Base-by-base conservation (phyloP, 2,797 vertebrate genomes). In the Enteromius treurensis region DNA sequence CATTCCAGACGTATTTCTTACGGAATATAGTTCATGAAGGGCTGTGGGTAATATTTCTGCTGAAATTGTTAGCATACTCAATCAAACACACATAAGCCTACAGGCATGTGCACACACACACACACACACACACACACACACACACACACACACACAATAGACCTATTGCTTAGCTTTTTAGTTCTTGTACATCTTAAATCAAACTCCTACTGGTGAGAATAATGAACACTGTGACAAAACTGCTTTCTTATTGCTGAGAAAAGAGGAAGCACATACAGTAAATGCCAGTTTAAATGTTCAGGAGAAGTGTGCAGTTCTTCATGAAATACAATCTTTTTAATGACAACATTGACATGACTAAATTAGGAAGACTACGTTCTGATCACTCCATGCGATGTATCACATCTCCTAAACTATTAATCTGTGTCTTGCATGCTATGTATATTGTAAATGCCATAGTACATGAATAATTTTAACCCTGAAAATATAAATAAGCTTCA, bases 271-370 rank as follows among this genome's bases (percentile, higher is more conserved):
- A 5, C 37, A 70, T 65, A 15, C 29, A 17, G 1, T 19, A 49
- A 82, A 77, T n/a, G 55, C 51, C 21, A 11, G 11, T 73, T 78
- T 51, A 68, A 47, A 85, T 47, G 80, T 73, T 62, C 80, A 53
- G 10, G 26, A 78, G 37, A 76, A 40, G 23, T 70, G 60, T 13
- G 58, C 49, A 75, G n/a, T 68, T 40, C 26, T 82, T 83, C 77
- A 86, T 70, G 53, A 83, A 88, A 86, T 77, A 34, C 78, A 81
- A 80, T 84, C n/a, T 79, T 74, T 37, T 49, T 84, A 78, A 81
- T 81, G 85, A 86, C 82, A 86, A 81, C 67, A 62, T 0, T 84
- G 80, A 83, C 77, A 58, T 45, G 65, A 83, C 77, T 87, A 79
- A 79, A 80, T 83, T 77, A 78, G 71, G 49, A 77, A 40, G 45